Evolutionary conservation across 2,113 vertebrate species (phyloP).

Genomic region (Steatornis caripensis): DNA sequence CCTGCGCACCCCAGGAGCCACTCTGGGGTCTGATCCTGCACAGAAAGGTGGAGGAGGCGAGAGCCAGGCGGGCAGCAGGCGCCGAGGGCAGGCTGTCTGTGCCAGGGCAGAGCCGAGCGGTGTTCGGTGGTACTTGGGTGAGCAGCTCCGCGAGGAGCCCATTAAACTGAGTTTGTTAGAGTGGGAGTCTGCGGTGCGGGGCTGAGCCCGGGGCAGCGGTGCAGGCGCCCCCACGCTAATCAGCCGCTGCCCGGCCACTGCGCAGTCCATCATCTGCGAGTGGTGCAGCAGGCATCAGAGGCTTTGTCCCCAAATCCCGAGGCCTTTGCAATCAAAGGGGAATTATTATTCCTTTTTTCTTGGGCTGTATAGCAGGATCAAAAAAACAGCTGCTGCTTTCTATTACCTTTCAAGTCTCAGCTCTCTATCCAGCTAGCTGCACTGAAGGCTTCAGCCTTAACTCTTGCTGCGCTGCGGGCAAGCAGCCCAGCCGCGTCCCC

Average conservation of each 20-base stretch:
- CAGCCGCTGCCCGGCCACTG: background rate
- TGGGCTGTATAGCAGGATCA: constrained; percentile 39
- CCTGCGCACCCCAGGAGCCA: accelerated
- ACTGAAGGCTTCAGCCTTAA: constrained; percentile 9
- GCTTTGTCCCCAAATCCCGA: constrained; percentile 26
- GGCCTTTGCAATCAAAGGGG: constrained; percentile 59
- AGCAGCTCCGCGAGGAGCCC: background rate
- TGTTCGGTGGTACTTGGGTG: accelerated
- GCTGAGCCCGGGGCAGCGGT: background rate
- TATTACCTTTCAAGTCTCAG: constrained; percentile 58
- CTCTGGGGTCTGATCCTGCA: background rate
- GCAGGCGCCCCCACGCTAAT: accelerated
- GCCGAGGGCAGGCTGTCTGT: background rate
- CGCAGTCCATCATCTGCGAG: background rate
- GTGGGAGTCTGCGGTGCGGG: accelerated
- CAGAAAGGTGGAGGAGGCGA: accelerated
- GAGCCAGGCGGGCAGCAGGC: background rate
- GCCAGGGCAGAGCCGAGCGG: background rate
- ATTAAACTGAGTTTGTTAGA: accelerated
- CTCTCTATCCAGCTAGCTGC: background rate
- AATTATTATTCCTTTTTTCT: constrained; percentile 64
- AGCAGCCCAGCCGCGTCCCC: background rate
- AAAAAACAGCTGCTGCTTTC: constrained; percentile 66
- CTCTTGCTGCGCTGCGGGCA: background rate
- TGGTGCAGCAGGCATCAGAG: background rate